Base-by-base conservation (phyloP, 2,888 invertebrate species). In the Lutraria lutraria region DNA sequence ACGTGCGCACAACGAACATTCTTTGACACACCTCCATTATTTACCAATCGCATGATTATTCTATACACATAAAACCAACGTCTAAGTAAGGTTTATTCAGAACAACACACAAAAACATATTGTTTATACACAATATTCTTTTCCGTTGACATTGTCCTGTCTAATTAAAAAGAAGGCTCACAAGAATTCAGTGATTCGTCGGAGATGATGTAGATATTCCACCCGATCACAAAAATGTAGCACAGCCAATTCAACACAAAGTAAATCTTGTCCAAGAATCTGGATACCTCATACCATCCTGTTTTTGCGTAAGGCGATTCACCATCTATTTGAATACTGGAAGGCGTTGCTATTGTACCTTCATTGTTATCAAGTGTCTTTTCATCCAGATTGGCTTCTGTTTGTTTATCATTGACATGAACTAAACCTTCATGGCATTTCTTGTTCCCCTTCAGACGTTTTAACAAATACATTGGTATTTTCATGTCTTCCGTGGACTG, bases 221-320 rank as follows among this genome's bases (percentile, higher is more conserved):
- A 76, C 2, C 15, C 76, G 19, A 76, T 19, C 2, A 76, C 31
- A 31, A 31, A 25, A 31, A 76, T 76, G 21, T 76, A 76, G 19
- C 76, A 16, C 3, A 34, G 8, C 76, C 13, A 76, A 16, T 31
- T 31, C 29, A 76, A 19, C 15, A 76, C 12, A 21, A 76, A 76
- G 31, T 34, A 76, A 15, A 76, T 0, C 0, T 76, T 31, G 34
- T 76, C 76, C 4, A 76, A 31, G 34, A 31, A 76, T 31, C 76
- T 76, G 0, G 76, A 31, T 34, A 76, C 34, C 25, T 34, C 76
- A 76, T 76, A 76, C 76, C 76, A 76, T 31, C 34, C 76, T 31
- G 0, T 31, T 34, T 6, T 31, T 76, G 31, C 29, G 15, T 0
- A 13, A 34, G 4, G 19, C 15, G 76, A 34, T 13, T 19, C 16